These are phyloP conservation scores for Chelonoidis abingdonii DNA, from an alignment of 2,113 vertebrate species.

Conservation along the genomic window DNA sequence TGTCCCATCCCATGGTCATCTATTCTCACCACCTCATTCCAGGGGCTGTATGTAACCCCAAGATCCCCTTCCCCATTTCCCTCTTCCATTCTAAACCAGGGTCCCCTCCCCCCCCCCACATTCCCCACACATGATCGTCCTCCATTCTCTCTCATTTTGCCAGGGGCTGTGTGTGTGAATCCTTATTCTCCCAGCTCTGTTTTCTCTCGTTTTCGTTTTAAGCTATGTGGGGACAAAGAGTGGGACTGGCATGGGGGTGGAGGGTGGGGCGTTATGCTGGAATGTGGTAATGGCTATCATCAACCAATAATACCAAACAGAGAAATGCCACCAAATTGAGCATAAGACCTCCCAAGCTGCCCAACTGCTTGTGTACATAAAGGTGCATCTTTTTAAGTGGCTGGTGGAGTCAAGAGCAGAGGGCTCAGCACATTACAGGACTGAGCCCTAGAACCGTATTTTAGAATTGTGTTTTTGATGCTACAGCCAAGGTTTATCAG, in stretches of 20 bases:
- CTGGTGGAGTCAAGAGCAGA: slow-evolving; percentile 27
- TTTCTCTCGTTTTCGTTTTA: not conserved
- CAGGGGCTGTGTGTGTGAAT: too few relatives aligned
- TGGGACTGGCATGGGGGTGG: not conserved
- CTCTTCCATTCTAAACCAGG: too few relatives aligned
- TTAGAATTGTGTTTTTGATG: not conserved
- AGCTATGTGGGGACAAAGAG: slow-evolving; percentile 2
- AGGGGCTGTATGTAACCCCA: too few relatives aligned
- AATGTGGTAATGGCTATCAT: not conserved
- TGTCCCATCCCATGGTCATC: too few relatives aligned
- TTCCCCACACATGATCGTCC: too few relatives aligned
- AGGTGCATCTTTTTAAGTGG: slow-evolving; percentile 3
- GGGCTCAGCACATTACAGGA: not conserved
- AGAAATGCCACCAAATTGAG: not conserved
- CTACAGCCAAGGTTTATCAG: slow-evolving; percentile 46
- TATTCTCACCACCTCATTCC: too few relatives aligned
- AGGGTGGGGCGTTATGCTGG: not conserved
- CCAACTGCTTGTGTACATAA: slow-evolving; percentile 27
- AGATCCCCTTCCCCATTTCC: too few relatives aligned
- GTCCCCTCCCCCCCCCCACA: too few relatives aligned
- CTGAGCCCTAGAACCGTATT: slow-evolving; percentile 34
- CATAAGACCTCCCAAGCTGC: not conserved
- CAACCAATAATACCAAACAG: not conserved
- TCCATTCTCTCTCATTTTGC: not conserved
- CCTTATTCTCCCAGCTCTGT: too few relatives aligned